Conservation (phyloP, 64 coral and sea anemone genomes). For the Hydrozoanthus tunicans region DNA sequence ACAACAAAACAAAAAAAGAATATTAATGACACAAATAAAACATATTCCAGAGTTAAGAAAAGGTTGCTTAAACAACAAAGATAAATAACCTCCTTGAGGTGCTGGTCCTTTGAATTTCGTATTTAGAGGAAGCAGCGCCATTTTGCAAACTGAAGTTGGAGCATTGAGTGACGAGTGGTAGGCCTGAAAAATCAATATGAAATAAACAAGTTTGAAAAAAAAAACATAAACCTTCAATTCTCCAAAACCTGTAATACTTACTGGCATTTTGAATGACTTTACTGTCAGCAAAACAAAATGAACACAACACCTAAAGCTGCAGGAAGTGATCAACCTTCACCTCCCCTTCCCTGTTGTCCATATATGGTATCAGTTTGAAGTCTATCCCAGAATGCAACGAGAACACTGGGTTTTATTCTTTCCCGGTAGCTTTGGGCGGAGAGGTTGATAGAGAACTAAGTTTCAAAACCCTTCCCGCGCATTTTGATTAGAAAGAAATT, state of each 20-base stretch:
- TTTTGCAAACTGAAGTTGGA: constrained; percentile 83
- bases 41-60: neutral
- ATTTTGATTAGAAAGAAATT: constrained; percentile 5
- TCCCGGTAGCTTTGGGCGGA: neutral
- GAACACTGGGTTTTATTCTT: neutral
- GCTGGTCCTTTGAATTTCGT: constrained; percentile 94
- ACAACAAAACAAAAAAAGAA: too few relatives aligned
- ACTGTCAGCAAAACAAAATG: constrained; percentile 35
- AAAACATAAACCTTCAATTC: neutral
- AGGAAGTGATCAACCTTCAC: constrained; percentile 74
- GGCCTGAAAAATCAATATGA: constrained; percentile 57
- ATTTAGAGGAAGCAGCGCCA: constrained; percentile 96
- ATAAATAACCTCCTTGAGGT: constrained; percentile 87
- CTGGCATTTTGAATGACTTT: constrained; percentile 80
- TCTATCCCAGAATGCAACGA: neutral
- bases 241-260: constrained; percentile 52
- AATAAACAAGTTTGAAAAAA: neutral
- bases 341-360: constrained; percentile 43
- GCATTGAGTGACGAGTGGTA: constrained; percentile 96
- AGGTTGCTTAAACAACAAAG: neutral
- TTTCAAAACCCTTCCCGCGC: constrained; percentile 17
- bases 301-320: constrained; percentile 30
- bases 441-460: neutral
- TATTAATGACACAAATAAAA: neutral
- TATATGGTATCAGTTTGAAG: constrained; percentile 4